Evolutionary conservation across 1,140 invertebrate genomes (phyloP).

Genomic region (Philotrypesis tridentata): DNA sequence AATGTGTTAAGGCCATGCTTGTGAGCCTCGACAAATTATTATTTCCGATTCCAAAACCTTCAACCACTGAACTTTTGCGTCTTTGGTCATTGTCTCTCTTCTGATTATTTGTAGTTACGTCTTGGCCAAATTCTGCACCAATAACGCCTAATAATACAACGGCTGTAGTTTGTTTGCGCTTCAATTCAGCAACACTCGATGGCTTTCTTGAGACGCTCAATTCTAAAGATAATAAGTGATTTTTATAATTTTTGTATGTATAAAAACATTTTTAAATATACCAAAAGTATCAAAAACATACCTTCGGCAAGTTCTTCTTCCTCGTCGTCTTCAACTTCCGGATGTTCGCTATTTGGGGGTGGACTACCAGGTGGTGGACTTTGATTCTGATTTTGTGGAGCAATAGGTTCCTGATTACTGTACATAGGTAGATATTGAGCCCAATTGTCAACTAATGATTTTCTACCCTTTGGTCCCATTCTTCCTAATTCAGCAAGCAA

Average conservation of each 20-base stretch:
- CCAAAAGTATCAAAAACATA: slow-evolving; percentile 44
- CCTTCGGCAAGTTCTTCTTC: slow-evolving; percentile 82
- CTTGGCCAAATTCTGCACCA: slow-evolving; percentile 97
- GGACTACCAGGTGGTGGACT: slow-evolving; percentile 69
- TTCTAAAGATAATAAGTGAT: slow-evolving; percentile 62
- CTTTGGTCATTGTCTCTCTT: slow-evolving; percentile 77
- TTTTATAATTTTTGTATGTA: background rate
- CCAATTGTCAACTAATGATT: slow-evolving; percentile 95
- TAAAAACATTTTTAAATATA: background rate
- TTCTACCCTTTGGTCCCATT: slow-evolving; percentile 93
- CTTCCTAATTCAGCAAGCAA: slow-evolving; percentile 92
- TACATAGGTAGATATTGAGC: slow-evolving; percentile 94
- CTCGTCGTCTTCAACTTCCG: slow-evolving; percentile 88
- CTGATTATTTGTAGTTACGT: slow-evolving; percentile 81
- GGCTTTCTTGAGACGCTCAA: slow-evolving; percentile 81
- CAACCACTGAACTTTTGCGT: slow-evolving; percentile 88
- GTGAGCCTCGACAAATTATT: slow-evolving; percentile 93
- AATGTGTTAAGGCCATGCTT: slow-evolving; percentile 93
- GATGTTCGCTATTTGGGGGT: slow-evolving; percentile 65
- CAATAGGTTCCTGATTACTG: slow-evolving; percentile 76
- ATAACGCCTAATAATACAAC: slow-evolving; percentile 97
- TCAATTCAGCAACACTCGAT: slow-evolving; percentile 89
- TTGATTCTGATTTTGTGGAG: slow-evolving; percentile 68
- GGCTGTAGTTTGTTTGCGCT: slow-evolving; percentile 96
- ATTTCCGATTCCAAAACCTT: slow-evolving; percentile 93